Percentiles rank a stretch among this genome's conserved stretches.
Conservation (phyloP, 2,113 vertebrate species). For the Xiphias gladius region DNA sequence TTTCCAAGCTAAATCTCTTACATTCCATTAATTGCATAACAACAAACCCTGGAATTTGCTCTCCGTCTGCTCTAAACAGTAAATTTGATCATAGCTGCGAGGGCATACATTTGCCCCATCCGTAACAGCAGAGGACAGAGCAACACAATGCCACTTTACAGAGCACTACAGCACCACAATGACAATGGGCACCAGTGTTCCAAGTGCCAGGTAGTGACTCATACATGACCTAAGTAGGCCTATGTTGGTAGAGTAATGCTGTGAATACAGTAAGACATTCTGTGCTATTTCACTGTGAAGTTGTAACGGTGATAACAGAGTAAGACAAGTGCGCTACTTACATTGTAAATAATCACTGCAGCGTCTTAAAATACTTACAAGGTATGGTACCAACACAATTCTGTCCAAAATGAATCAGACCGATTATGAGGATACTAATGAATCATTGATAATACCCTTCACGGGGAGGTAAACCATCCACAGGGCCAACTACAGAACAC, state of each 20-base stretch:
- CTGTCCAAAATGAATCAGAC: background rate
- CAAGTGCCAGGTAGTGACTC: slow-evolving; percentile 85
- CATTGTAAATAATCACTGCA: slow-evolving; percentile 16
- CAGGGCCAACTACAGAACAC: background rate
- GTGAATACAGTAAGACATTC: slow-evolving; percentile 51
- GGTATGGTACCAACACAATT: background rate
- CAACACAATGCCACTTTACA: slow-evolving; percentile 79
- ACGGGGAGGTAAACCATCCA: background rate
- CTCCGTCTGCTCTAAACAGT: background rate
- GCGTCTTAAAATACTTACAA: too few species aligned
- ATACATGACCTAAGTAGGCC: slow-evolving; percentile 80
- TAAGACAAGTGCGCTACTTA: slow-evolving; percentile 28
- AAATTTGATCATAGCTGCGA: slow-evolving; percentile 12
- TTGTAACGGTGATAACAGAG: slow-evolving; percentile 6
- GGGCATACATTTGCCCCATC: slow-evolving; percentile 20
- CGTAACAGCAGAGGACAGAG: slow-evolving; percentile 55
- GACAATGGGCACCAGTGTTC: slow-evolving; percentile 83
- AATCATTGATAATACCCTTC: background rate
- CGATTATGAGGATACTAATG: background rate
- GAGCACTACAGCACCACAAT: slow-evolving; percentile 66
- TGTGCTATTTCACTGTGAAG: slow-evolving; percentile 35
- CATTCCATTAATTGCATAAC: background rate
- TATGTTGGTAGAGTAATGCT: slow-evolving; percentile 53
- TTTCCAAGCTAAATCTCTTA: background rate
- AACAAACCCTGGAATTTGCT: background rate